A percentile compares a stretch with the other conserved stretches of the same genome.
Evolutionary conservation across 2,888 invertebrate genomes (phyloP).

Genomic region (Torymus tubicola): DNA sequence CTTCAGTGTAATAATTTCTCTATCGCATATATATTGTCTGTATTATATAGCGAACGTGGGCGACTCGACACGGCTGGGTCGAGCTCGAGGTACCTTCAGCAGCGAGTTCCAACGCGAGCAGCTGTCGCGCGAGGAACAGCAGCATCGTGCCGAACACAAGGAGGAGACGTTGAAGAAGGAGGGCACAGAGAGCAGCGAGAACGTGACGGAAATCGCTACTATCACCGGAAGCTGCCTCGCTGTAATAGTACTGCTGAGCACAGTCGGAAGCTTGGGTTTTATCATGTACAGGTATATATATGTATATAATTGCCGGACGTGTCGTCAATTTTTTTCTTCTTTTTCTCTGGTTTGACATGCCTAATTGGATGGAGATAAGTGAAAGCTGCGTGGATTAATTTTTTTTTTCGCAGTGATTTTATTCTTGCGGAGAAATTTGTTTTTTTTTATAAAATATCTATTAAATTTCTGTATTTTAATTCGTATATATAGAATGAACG

Average conservation of each 20-base stretch:
- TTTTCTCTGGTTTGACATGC: too few species aligned
- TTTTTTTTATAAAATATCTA: not conserved
- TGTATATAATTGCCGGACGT: too few species aligned
- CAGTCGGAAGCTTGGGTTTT: slow-evolving; percentile 72
- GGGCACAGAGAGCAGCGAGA: slow-evolving; percentile 58
- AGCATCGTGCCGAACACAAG: slow-evolving; percentile 42
- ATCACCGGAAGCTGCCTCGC: slow-evolving; percentile 73
- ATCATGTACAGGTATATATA: slow-evolving; percentile 74
- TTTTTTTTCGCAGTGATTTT: too few species aligned
- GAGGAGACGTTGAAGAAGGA: slow-evolving; percentile 53
- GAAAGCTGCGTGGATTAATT: too few species aligned
- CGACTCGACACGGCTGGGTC: slow-evolving; percentile 70
- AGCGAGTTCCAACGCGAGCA: slow-evolving; percentile 69
- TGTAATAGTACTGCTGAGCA: slow-evolving; percentile 70
- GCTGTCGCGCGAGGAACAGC: slow-evolving; percentile 48
- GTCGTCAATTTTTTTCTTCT: too few species aligned
- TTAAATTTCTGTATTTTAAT: not conserved
- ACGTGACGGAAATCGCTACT: slow-evolving; percentile 70
- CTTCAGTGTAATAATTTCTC: too few species aligned
- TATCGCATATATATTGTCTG: too few species aligned
- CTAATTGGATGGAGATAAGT: too few species aligned
- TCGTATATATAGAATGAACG: not conserved
- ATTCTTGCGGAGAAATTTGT: not conserved
- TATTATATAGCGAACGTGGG: slow-evolving; percentile 61
- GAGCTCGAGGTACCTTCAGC: slow-evolving; percentile 70